Percentiles rank a stretch among this genome's conserved stretches.
Evolutionary conservation across 2,797 vertebrate genomes (phyloP).

Genomic region (Tolypeutes matacus): DNA sequence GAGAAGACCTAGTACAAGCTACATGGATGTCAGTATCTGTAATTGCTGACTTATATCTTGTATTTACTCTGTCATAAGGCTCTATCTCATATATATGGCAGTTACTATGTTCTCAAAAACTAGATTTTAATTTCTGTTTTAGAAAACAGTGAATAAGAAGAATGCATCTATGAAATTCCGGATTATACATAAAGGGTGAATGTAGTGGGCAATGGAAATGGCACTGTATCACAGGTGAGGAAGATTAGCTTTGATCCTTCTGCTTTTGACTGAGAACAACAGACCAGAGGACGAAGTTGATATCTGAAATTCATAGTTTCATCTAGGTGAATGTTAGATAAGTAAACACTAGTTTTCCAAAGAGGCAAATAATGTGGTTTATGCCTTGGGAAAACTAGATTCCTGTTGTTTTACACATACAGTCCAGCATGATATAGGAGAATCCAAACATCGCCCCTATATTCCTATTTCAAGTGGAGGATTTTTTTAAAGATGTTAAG

Average conservation of each 20-base stretch:
- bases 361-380: background rate
- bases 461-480: background rate
- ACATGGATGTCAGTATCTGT: accelerated
- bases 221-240: background rate
- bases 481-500: background rate
- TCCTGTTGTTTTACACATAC: background rate
- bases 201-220: constrained; percentile 44
- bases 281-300: background rate
- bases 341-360: background rate
- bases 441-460: background rate
- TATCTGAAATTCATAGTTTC: constrained; percentile 22
- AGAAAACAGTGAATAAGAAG: constrained; percentile 31
- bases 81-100: background rate
- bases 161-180: constrained; percentile 55
- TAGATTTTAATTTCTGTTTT: background rate
- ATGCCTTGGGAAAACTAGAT: no score
- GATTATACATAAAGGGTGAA: constrained; percentile 50
- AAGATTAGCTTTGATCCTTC: constrained; percentile 53
- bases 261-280: constrained; percentile 10
- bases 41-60: background rate
- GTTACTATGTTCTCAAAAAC: background rate
- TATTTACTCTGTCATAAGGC: background rate
- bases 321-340: constrained; percentile 21
- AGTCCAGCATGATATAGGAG: background rate
- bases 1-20: background rate